Evolutionary conservation across 2,888 invertebrate genomes (phyloP).

Genomic region (Xanthorhoe spadicearia): DNA sequence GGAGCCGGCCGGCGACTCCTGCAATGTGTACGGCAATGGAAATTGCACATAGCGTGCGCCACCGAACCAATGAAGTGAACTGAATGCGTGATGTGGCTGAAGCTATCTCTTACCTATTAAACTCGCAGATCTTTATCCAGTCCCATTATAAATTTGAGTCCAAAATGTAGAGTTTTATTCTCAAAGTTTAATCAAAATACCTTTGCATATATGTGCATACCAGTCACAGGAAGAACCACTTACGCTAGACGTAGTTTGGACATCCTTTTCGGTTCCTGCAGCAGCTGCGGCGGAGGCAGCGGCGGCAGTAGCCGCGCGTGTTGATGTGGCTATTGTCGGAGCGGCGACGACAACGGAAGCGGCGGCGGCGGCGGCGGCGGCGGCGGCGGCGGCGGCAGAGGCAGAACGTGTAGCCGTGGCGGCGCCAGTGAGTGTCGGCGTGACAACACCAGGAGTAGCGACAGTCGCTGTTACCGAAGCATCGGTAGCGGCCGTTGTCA

Average conservation of each 20-base stretch:
- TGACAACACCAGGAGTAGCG: not conserved
- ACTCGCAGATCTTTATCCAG: not conserved
- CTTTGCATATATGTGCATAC: not conserved
- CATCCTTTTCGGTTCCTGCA: conserved; percentile 5
- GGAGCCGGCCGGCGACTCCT: conserved; percentile 5
- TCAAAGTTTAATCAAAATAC: not conserved
- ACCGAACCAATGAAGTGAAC: not conserved
- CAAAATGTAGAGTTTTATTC: not conserved
- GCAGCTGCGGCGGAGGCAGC: not conserved
- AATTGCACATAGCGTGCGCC: conserved; percentile 11
- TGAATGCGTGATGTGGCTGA: not conserved
- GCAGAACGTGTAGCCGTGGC: not conserved
- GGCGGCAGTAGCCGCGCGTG: not conserved
- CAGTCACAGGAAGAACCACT: conserved; percentile 8
- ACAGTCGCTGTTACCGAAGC: not conserved
- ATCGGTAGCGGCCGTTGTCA: conserved; percentile 3
- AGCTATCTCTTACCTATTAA: not conserved
- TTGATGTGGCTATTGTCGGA: not conserved
- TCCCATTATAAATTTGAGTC: not conserved
- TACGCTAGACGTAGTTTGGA: conserved; percentile 5
- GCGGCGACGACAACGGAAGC: not conserved
- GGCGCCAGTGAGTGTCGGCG: not conserved
- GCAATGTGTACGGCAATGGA: conserved; percentile 15
- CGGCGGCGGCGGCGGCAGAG: not conserved
- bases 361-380: not conserved